These are phyloP conservation scores for Platerodrilus igneus DNA, from an alignment of 2,888 invertebrate genomes.

Conservation along the genomic window DNA sequence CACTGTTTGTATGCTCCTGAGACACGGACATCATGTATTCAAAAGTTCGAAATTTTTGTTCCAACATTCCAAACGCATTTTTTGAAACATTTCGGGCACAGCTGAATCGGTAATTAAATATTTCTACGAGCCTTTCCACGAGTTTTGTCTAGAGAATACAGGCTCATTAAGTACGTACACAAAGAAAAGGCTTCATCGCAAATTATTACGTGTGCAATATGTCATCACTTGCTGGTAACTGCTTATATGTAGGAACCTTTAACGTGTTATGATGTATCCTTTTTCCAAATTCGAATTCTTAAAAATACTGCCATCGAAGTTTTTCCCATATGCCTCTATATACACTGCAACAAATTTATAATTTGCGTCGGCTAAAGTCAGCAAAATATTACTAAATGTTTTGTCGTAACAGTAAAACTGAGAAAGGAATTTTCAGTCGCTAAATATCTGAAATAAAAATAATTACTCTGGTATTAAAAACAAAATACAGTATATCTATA, in stretches of 20 bases:
- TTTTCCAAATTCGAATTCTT: background rate
- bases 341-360: background rate
- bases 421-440: constrained; percentile 22
- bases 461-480: too few species aligned
- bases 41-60: constrained; percentile 4
- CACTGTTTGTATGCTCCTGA: too few species aligned
- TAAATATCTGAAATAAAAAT: constrained; percentile 22
- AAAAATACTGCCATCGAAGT: constrained; percentile 1
- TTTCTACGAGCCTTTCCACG: background rate
- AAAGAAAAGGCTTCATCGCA: too few species aligned
- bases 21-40: background rate
- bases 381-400: background rate
- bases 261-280: background rate
- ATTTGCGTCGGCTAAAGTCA: too few species aligned
- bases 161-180: background rate
- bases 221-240: background rate
- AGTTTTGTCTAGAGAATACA: background rate
- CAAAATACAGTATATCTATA: too few species aligned
- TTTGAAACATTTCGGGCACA: background rate
- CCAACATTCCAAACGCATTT: constrained; percentile 7
- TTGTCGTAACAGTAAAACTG: background rate
- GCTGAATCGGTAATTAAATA: background rate
- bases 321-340: constrained; percentile 1
- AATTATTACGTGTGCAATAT: too few species aligned
- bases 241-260: background rate